Evolutionary conservation across 2,113 vertebrate species (phyloP).

Genomic region (Aramus guarauna): DNA sequence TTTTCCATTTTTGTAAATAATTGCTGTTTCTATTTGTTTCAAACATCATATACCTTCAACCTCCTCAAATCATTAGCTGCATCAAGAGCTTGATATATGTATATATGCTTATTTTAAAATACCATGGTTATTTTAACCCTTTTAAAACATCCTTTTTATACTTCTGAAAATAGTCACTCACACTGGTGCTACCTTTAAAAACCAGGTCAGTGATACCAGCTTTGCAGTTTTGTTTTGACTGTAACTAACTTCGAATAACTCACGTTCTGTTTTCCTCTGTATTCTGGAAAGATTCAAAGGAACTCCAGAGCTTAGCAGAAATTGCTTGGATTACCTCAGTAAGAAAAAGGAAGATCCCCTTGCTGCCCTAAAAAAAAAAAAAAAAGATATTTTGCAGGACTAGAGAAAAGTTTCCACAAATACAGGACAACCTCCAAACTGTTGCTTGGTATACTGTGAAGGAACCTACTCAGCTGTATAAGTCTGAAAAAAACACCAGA

Average conservation of each 20-base stretch:
- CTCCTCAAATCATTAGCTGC: neutral
- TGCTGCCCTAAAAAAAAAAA: neutral
- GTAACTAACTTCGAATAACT: neutral
- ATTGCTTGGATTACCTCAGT: neutral
- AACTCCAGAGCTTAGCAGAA: neutral
- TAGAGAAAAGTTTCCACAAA: neutral
- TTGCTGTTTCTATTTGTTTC: neutral
- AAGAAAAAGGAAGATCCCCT: neutral
- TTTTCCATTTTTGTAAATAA: constrained; percentile 8
- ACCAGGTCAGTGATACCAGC: neutral
- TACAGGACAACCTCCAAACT: neutral
- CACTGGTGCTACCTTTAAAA: neutral
- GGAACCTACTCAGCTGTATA: neutral
- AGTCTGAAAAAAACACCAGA: neutral
- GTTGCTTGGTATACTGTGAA: neutral
- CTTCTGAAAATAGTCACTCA: neutral
- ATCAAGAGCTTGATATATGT: neutral
- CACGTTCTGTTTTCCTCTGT: neutral
- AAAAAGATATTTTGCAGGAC: neutral
- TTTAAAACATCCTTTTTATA: neutral
- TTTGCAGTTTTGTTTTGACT: neutral
- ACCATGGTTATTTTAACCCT: neutral
- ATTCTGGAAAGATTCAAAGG: neutral
- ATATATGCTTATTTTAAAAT: neutral
- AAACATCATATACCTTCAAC: neutral